Conservation (phyloP, 1,140 invertebrate species). For the Stenopsyche tienmushanensis region DNA sequence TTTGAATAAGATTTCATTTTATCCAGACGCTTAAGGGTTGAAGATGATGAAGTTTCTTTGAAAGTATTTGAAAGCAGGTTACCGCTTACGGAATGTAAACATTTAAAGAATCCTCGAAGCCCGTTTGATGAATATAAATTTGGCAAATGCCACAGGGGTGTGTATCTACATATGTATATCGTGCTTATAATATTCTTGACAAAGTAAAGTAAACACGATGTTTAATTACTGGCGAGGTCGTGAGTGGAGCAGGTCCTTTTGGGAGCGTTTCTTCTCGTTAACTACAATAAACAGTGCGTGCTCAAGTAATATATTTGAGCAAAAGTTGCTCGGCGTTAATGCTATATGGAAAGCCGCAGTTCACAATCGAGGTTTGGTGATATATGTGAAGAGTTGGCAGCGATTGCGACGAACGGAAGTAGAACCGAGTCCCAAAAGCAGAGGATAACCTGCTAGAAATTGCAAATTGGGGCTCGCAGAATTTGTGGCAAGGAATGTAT, state of each 20-base stretch:
- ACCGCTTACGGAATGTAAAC: too few relatives aligned
- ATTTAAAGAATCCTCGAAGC: too few relatives aligned
- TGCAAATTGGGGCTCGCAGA: constrained; percentile 8
- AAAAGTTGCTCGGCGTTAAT: constrained; percentile 20
- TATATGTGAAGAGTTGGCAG: constrained; percentile 15
- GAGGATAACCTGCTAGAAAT: constrained; percentile 12
- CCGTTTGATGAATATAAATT: too few relatives aligned
- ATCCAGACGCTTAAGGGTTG: too few relatives aligned
- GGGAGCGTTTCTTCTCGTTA: constrained; percentile 5
- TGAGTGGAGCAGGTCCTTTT: too few relatives aligned
- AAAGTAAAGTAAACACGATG: not conserved
- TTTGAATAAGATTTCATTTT: too few relatives aligned
- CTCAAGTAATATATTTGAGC: constrained; percentile 25
- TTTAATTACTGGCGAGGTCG: constrained; percentile 10
- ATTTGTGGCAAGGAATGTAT: constrained; percentile 36
- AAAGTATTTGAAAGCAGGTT: too few relatives aligned
- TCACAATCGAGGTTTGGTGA: constrained; percentile 10
- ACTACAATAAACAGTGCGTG: constrained; percentile 34
- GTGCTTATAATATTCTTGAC: constrained; percentile 10
- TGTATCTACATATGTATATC: too few relatives aligned
- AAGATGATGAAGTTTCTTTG: too few relatives aligned
- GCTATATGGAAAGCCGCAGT: constrained; percentile 19
- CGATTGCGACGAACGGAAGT: constrained; percentile 15
- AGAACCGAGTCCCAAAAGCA: not conserved
- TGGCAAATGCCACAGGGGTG: too few relatives aligned